phyloP scores from a whole-genome alignment of 2,113 vertebrate species.

The Sterna hirundo region DNA sequence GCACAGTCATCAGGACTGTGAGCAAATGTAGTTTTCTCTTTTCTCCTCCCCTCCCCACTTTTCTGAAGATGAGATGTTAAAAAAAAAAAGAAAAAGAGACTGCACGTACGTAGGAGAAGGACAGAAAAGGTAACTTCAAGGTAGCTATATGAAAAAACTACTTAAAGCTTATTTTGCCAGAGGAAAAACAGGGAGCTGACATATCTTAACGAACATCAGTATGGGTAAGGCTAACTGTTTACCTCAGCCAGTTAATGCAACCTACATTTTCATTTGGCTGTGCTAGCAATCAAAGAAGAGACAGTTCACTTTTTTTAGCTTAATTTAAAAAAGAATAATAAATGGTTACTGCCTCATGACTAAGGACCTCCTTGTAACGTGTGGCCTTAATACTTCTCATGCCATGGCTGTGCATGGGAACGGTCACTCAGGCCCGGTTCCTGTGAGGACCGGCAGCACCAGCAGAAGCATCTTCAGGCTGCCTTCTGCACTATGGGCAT shows the following conservation, averaged over 20 bases:
- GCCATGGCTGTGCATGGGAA: neutral
- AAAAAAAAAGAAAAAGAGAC: neutral
- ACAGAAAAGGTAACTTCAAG: neutral
- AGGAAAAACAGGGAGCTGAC: neutral
- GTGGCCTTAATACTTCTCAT: neutral
- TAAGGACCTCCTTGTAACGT: neutral
- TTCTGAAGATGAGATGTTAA: neutral
- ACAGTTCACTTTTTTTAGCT: neutral
- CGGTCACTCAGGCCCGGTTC: neutral
- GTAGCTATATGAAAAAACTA: neutral
- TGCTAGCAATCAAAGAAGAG: neutral
- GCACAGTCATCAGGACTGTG: neutral
- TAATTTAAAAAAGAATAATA: neutral
- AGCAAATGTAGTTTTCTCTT: neutral
- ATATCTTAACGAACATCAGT: neutral
- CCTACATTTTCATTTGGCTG: neutral
- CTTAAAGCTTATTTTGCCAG: neutral
- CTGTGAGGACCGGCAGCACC: neutral
- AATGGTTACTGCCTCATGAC: neutral
- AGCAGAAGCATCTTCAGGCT: neutral
- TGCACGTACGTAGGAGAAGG: neutral
- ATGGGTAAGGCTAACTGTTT: neutral
- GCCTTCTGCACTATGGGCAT: neutral
- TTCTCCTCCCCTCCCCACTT: neutral
- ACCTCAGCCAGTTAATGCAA: neutral